Percentiles rank a stretch among this genome's conserved stretches.
These are phyloP conservation scores for Ictalurus punctatus DNA, from an alignment of 2,113 vertebrate species.

Conservation along the genomic window DNA sequence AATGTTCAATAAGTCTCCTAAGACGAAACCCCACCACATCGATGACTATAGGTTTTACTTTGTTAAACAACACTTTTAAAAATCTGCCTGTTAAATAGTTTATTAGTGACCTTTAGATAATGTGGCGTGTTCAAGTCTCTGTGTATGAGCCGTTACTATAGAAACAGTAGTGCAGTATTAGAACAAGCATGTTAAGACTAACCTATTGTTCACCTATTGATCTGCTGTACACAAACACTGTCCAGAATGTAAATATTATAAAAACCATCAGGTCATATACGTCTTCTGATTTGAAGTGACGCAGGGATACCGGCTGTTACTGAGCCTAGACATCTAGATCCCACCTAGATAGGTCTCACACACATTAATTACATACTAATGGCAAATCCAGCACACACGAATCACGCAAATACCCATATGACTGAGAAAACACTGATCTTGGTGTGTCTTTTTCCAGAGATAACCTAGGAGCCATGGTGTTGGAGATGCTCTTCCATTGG, in stretches of 20 bases:
- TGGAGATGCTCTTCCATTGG: conserved; percentile 92
- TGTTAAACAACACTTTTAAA: too few species aligned
- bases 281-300: not conserved
- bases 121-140: not conserved
- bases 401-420: not conserved
- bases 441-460: conserved; percentile 69
- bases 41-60: too few species aligned
- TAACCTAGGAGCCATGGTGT: conserved; percentile 81
- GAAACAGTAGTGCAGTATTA: not conserved
- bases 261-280: not conserved
- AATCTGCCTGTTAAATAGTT: not conserved
- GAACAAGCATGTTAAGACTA: not conserved
- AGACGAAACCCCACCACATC: not conserved
- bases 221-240: too few species aligned
- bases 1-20: not conserved
- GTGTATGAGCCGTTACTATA: not conserved
- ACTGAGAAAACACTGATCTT: not conserved
- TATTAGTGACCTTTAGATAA: not conserved
- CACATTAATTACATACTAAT: not conserved
- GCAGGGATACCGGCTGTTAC: not conserved
- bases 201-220: not conserved
- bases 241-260: not conserved
- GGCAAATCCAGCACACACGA: not conserved
- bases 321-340: not conserved
- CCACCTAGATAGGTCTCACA: too few species aligned